These are phyloP conservation scores for Hydrozoanthus tunicans DNA, from an alignment of 64 coral and sea anemone genomes.

Conservation along the genomic window DNA sequence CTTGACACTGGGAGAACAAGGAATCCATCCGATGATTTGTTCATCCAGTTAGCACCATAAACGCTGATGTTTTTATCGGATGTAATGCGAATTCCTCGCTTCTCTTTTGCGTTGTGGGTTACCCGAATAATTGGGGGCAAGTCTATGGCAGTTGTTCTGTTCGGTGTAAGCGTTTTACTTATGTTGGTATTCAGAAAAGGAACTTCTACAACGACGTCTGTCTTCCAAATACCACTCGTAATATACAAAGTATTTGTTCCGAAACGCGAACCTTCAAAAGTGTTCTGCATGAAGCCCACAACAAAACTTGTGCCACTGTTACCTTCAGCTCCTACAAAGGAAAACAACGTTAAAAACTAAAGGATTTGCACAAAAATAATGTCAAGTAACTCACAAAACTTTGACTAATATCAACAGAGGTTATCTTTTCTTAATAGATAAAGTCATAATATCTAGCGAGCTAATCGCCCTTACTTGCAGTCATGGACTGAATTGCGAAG, in stretches of 20 bases:
- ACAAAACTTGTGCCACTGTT: conserved; percentile 47
- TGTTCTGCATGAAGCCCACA: conserved; percentile 47
- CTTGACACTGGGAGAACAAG: conserved; percentile 54
- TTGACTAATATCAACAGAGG: neutral
- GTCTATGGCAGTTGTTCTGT: conserved; percentile 12
- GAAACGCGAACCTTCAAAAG: neutral
- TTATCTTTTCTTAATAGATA: no score
- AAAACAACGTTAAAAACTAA: neutral
- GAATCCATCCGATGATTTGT: conserved; percentile 47
- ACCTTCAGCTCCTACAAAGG: neutral
- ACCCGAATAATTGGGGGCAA: conserved; percentile 25
- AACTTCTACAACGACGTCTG: neutral
- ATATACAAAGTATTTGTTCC: conserved; percentile 41
- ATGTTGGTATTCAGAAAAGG: conserved; percentile 20
- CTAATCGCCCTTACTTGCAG: no score
- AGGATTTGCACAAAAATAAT: neutral
- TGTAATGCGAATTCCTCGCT: conserved; percentile 54
- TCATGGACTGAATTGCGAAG: no score
- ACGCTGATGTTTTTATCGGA: conserved; percentile 45
- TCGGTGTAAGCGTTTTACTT: neutral
- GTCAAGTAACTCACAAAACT: no score
- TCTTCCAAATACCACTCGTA: conserved; percentile 8
- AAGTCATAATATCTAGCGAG: no score
- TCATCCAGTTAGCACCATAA: conserved; percentile 55
- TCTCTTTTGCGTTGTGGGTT: neutral